Evolutionary conservation across 2,113 vertebrate species (phyloP), one percentile per base, ranked within the genome.

Genomic region (Oryzias woworae): DNA sequence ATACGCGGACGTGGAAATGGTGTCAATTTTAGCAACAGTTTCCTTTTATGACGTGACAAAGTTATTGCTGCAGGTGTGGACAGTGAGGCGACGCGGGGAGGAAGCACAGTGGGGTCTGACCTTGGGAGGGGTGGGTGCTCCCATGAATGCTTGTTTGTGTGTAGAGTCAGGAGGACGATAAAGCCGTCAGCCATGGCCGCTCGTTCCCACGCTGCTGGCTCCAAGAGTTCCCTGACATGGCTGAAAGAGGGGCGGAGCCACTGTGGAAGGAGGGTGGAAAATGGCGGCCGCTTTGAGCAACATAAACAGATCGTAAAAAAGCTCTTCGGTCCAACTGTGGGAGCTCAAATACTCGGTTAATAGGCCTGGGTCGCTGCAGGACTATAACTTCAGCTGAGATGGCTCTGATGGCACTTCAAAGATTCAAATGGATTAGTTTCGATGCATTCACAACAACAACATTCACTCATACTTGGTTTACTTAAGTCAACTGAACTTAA

Each of bases 61-160:
- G 81, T 90, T 86, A 85, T 81, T 80, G 83, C 71, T 58, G 71
- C 69, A 88, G 86, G 86, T 88, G 85, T 87, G 69, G 84, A 88
- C 77, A 88, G 84, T 46, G 1, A 46, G 2, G 61, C 54, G 75
- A 61, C 13, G 53, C 1, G 46, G 17, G 51, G 64, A 14, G 43
- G 69, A 59, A 50, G 59, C 51, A 61, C 14, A 15, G 12, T 3
- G 20, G 47, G 43, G 64, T 84, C 57, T 53, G 45, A 43, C 52
- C n/a, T 52, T 15, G 1, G 42, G 60, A 48, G 24, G 36, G 36
- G 36, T 10, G 36, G 36, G 36, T 10, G 10, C 36, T 36, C 36
- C 36, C 57, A 44, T 59, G 58, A 47, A 47, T 28, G 13, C 23
- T 14, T 41, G 28, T 66, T 48, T 65, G 62, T 23, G 45, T 71